phyloP scores from a whole-genome alignment of 1,140 invertebrate genomes.

The Drosophila sulfurigaster region DNA sequence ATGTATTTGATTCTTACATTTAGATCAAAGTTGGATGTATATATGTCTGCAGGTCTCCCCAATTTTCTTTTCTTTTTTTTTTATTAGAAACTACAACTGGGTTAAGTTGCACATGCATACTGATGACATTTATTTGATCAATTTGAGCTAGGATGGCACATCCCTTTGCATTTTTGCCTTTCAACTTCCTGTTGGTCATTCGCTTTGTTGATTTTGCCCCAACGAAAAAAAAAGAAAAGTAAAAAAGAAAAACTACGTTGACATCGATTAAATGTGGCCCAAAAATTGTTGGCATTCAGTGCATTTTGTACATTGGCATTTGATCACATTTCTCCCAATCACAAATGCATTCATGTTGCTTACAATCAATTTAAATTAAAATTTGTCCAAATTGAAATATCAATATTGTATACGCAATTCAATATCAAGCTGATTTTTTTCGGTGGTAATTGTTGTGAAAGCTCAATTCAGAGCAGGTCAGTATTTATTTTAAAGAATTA shows the following conservation, averaged over 20 bases:
- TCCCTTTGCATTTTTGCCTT: background rate
- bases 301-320: constrained; percentile 17
- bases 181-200: constrained; percentile 20
- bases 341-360: constrained; percentile 8
- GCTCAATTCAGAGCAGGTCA: background rate
- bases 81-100: constrained; percentile 62
- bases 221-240: no score
- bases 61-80: constrained; percentile 27
- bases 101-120: constrained; percentile 53
- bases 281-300: constrained; percentile 34
- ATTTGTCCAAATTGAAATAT: constrained; percentile 7
- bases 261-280: constrained; percentile 47
- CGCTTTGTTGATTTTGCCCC: constrained; percentile 25
- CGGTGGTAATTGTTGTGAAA: background rate
- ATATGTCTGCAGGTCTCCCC: constrained; percentile 10
- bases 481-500: background rate
- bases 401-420: constrained; percentile 4
- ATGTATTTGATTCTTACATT: constrained; percentile 7
- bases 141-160: constrained; percentile 1
- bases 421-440: background rate
- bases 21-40: constrained; percentile 6
- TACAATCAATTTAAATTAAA: constrained; percentile 12
- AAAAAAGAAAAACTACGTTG: constrained; percentile 23
- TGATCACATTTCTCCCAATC: constrained; percentile 4
- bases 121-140: constrained; percentile 13